Base-by-base conservation (phyloP, 2,888 invertebrate species). In the Drosophila paramelanica region DNA sequence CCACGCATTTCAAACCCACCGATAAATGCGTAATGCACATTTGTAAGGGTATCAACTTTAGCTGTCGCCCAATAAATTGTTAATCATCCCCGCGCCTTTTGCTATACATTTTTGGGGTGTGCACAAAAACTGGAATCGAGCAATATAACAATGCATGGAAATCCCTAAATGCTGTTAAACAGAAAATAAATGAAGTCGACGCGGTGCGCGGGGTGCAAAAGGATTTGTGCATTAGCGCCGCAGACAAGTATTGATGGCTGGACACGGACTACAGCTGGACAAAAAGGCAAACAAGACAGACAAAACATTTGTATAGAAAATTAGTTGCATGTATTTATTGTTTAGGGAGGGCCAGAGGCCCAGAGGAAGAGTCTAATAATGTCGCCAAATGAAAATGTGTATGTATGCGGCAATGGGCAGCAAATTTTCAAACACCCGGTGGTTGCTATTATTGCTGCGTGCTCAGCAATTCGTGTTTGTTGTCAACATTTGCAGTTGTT, bases 161-260 rank as follows among this genome's bases (percentile, higher is more conserved):
- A 86, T 89, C 89, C 89, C 78, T 88, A 84, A 89, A 82, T 84
- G 79, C 78, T 89, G 88, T 84, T 89, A 89, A 89, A 86, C 86
- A 89, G 76, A 82, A 89, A 89, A 89, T 81, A 89, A 89, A 89
- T 89, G 89, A 89, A 84, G 77, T 73, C 67, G 61, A 56, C 69
- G 74, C 66, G 67, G 55, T 51, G 55, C 53, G 61, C 52, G 65
- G 81, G 69, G 82, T 65, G 74, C 67, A 69, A 70, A 82, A 71
- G 80, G 78, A 86, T 81, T 82, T 85, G 71, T 71, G 86, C 83
- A 73, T 77, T 71, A 77, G 74, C 67, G 67, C 58, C 56, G 62
- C 50, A 67, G 84, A 83, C 84, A 83, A 81, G 87, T 86, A 87
- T 81, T 84, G 81, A 81, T 84, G 75, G 79, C 84, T 64, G 79